phyloP scores from a whole-genome alignment of 2,113 vertebrate species.

The Mormoops blainvillei region DNA sequence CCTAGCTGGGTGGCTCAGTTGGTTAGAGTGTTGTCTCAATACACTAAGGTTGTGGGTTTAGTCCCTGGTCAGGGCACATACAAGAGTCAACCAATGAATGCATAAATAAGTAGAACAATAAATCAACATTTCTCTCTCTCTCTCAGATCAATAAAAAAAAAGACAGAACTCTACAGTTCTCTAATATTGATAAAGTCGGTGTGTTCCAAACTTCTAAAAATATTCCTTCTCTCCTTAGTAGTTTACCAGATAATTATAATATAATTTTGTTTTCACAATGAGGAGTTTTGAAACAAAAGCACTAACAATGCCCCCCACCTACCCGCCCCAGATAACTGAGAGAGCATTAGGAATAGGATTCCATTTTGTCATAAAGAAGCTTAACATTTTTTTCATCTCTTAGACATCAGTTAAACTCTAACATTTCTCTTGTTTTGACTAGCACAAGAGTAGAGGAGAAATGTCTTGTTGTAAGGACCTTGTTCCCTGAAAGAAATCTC shows the following conservation, averaged over 20 bases:
- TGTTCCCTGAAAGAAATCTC: neutral
- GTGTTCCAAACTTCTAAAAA: neutral
- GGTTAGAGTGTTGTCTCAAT: too few relatives aligned
- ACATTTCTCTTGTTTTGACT: conserved; percentile 4
- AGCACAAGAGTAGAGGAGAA: neutral
- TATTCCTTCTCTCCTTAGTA: neutral
- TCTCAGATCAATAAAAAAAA: too few relatives aligned
- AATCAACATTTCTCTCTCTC: too few relatives aligned
- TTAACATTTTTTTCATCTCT: neutral
- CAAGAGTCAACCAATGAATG: too few relatives aligned
- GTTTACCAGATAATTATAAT: neutral
- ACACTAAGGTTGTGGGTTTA: too few relatives aligned
- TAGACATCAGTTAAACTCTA: neutral
- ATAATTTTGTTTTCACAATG: neutral
- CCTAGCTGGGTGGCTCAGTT: too few relatives aligned
- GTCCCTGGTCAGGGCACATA: too few relatives aligned
- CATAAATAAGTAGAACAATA: too few relatives aligned
- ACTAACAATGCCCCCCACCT: neutral
- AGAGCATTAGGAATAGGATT: conserved; percentile 19
- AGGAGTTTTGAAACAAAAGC: conserved; percentile 22
- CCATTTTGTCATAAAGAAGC: conserved; percentile 3
- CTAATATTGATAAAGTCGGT: neutral
- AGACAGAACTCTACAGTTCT: neutral
- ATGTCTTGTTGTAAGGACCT: neutral
- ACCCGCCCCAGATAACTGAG: neutral